Evolutionary conservation across 1,140 invertebrate species (phyloP), one percentile per base, ranked within the genome.

Genomic region (Drosophila ogumai): DNA sequence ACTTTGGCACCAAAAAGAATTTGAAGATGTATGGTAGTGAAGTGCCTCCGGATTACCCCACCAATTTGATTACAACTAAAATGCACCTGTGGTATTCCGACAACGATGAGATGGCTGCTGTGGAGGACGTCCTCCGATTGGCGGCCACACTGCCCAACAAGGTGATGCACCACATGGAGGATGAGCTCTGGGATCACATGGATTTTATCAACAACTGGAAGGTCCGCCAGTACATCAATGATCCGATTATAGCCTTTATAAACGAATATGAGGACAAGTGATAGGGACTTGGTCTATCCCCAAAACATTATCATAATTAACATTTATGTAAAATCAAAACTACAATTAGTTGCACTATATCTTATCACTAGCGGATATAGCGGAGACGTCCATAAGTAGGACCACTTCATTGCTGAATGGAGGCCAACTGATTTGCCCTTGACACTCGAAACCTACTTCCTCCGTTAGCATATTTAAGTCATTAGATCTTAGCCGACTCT

Each of bases 1-100:
- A 94, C 76, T 92, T 91, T n/a, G 93, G 93, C 0, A 7, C 6
- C 1, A 65, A 59, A 5, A 90, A 92, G 40, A 94, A 94, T 66
- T 93, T 93, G 36, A 67, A 84, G 31, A 50, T 75, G 0, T 94
- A 94, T 67, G 91, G 85, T 7, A 76, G 74, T 22, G 22, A 81
- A 13, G 71, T 54, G 15, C 95, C 95, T 15, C 95, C 95, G 1
- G 60, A 84, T 6, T 96, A 96, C 77, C 76, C 94, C 17, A 77
- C 63, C 0, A 47, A 77, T 1, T 17, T 76, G 17, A 60, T 77
- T 3, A 77, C 76, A 63, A 95, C 0, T 78, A 74, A 15, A 94
- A 93, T 41, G 92, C 94, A 94, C 34, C 80, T 97, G 1, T 95
- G 95, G 91, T 96, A 95, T 79, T 95, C 95, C 15, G 94, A 94